These are phyloP conservation scores for Lasiurus borealis DNA, from an alignment of 2,113 vertebrate species.

Conservation along the genomic window DNA sequence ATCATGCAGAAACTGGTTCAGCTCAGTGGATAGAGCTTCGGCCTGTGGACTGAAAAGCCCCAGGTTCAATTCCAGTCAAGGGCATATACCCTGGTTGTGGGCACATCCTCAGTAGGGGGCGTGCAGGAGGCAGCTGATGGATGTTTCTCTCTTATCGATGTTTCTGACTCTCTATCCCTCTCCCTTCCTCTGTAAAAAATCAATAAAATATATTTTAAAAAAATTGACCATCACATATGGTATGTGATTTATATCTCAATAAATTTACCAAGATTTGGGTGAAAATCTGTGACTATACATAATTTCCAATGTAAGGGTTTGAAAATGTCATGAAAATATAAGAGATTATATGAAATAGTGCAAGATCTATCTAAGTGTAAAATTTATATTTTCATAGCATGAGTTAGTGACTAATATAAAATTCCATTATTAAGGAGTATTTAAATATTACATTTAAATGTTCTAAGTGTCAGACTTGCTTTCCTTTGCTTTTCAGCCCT, in stretches of 20 bases:
- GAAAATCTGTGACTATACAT: neutral
- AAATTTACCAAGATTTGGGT: conserved; percentile 11
- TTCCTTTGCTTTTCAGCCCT: conserved; percentile 14
- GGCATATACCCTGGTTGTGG: too few species aligned
- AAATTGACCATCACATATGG: neutral
- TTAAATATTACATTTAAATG: neutral
- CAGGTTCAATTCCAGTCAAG: too few species aligned
- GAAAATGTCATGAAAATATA: neutral
- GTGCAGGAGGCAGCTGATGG: too few species aligned
- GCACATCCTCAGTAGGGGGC: too few species aligned
- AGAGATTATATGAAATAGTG: neutral
- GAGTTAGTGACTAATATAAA: neutral
- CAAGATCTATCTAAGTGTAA: conserved; percentile 6
- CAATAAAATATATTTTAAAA: too few species aligned
- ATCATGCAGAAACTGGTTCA: neutral
- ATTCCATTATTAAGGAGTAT: neutral
- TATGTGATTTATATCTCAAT: neutral
- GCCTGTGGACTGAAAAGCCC: too few species aligned
- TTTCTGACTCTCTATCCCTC: too few species aligned
- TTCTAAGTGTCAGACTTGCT: neutral
- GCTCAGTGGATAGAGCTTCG: too few species aligned
- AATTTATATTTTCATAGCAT: neutral
- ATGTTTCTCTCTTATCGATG: too few species aligned
- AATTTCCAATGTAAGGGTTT: neutral
- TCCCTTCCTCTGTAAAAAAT: too few species aligned